phyloP scores from a whole-genome alignment of 1,140 invertebrate species.

The Anthonomus grandis region DNA sequence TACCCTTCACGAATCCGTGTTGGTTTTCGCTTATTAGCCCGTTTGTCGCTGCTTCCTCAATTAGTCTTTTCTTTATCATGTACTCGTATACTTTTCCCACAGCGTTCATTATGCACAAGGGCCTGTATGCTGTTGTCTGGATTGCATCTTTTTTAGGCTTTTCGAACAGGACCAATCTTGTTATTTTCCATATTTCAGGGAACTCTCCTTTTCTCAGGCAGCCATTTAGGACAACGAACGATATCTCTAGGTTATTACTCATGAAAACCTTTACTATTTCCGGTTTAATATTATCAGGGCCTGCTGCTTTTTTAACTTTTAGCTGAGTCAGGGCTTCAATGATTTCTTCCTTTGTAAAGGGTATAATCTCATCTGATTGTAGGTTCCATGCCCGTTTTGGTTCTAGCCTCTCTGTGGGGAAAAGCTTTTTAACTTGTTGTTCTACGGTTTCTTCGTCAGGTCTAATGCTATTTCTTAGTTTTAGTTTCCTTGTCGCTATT shows the following conservation, averaged over 20 bases:
- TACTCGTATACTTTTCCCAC: slow-evolving; percentile 29
- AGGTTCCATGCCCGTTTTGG: neutral
- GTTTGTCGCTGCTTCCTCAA: slow-evolving; percentile 10
- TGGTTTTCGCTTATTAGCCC: slow-evolving; percentile 22
- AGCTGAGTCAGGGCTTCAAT: neutral
- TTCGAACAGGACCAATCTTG: slow-evolving; percentile 14
- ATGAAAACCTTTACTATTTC: neutral
- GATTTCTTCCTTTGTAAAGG: neutral
- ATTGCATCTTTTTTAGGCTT: slow-evolving; percentile 15
- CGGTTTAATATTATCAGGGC: neutral
- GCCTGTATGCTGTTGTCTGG: slow-evolving; percentile 15
- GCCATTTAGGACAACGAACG: neutral
- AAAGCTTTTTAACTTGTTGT: neutral
- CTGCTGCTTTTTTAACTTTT: neutral
- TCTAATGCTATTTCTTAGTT: neutral
- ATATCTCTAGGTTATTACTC: neutral
- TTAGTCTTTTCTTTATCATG: slow-evolving; percentile 15
- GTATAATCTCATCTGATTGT: neutral
- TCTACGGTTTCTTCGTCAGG: neutral
- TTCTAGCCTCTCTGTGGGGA: neutral
- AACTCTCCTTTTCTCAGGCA: slow-evolving; percentile 2
- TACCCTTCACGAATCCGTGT: slow-evolving; percentile 27
- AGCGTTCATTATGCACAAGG: slow-evolving; percentile 30
- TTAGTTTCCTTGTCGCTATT: neutral
- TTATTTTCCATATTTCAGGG: slow-evolving; percentile 19